These are phyloP conservation scores for Corythucha ciliata DNA, from an alignment of 2,888 invertebrate species.

Conservation along the genomic window DNA sequence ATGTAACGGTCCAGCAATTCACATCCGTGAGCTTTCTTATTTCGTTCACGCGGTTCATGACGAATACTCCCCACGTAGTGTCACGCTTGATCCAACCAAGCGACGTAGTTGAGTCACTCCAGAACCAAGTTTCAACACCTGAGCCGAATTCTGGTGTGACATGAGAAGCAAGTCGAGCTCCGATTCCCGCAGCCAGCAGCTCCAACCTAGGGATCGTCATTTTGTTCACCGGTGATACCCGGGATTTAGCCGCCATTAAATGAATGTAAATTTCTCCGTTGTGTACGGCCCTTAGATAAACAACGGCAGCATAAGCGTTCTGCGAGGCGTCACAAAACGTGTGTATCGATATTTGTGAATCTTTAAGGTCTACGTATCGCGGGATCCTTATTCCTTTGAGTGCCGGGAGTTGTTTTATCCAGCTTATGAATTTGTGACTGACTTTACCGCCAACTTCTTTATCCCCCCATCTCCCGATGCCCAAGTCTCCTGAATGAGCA, in stretches of 20 bases:
- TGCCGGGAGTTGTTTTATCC: no score
- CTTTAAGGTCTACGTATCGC: no score
- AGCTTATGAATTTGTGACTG: no score
- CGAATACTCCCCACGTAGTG: constrained; percentile 33
- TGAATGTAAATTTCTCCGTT: constrained; percentile 26
- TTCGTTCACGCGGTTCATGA: constrained; percentile 12
- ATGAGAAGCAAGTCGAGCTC: constrained; percentile 30
- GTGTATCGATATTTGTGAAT: no score
- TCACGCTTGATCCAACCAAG: constrained; percentile 35
- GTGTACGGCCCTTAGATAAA: constrained; percentile 33
- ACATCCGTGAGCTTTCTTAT: constrained; percentile 26
- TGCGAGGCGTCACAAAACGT: constrained; percentile 37
- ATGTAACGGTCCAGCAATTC: constrained; percentile 35
- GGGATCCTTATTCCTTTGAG: no score
- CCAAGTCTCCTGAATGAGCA: no score
- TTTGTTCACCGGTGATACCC: constrained; percentile 35
- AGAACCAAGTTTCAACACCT: no score
- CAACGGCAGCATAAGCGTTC: constrained; percentile 35
- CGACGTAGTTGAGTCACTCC: constrained; percentile 36
- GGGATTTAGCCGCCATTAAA: constrained; percentile 35
- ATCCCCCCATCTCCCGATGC: no score
- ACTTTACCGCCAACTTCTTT: no score
- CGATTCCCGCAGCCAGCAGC: constrained; percentile 36
- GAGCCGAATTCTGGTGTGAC: no score
- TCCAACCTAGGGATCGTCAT: constrained; percentile 39